Base-by-base conservation (phyloP, 2,797 vertebrate species). In the Halcyon badia region DNA sequence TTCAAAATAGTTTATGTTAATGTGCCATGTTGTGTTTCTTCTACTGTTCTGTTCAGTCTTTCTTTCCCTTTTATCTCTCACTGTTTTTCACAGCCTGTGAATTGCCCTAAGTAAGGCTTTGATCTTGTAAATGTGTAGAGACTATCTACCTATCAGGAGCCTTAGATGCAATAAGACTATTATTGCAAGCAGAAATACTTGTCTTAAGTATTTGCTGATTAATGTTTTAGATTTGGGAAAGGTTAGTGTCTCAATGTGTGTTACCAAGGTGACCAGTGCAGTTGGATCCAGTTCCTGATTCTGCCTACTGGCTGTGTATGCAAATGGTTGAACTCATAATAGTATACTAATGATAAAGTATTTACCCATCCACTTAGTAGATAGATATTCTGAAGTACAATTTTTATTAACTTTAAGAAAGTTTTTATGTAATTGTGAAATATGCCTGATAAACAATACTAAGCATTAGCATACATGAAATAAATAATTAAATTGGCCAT, bases 41-140 rank as follows among this genome's bases (percentile, higher is more conserved):
- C 62, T 66, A 35, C 13, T 44, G 35, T 42, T 73, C 41, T 70
- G 33, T 71, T 88, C 49, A 66, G 41, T 51, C 35, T 71, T 76
- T 86, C 46, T 54, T 87, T 61, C 51, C 33, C 61, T 71, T 96
- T 96, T 79, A 82, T 88, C 61, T 93, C 62, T 77, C 26, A 24
- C 18, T 52, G 62, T 49, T 86, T 87, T 82, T 64, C 78, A 73
- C n/a, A 72, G 46, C 3, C 14, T 68, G 77, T n/a, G 81, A 86
- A 95, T 77, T 90, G 70, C 48, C 39, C 60, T 44, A 72, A 86
- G 58, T 75, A 79, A 76, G 51, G 35, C 90, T 94, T 91, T 95
- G 80, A 90, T 94, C 87, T 86, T 88, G 46, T 39, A 84, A 90
- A 94, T 44, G 2, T 48, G 46, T 60, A 62, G n/a, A 62, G 70